phyloP scores from a whole-genome alignment of 1,140 invertebrate genomes.

The Apis dorsata region DNA sequence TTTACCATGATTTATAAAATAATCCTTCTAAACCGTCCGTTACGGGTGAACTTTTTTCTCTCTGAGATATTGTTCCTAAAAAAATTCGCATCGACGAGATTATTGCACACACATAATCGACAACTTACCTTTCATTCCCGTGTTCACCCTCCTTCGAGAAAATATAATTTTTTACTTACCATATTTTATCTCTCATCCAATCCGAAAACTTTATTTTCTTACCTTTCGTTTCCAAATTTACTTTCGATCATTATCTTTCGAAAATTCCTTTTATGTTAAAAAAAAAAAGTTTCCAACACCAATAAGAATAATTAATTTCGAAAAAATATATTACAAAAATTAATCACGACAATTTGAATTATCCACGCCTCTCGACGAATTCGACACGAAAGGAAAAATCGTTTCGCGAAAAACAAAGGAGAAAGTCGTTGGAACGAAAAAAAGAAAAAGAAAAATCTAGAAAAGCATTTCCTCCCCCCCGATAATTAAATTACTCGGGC shows the following conservation, averaged over 20 bases:
- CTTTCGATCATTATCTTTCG: too few relatives aligned
- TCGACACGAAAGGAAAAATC: neutral
- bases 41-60: neutral
- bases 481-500: neutral
- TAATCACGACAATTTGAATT: neutral
- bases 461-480: neutral
- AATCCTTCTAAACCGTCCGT: constrained; percentile 8
- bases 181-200: too few relatives aligned
- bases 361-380: neutral
- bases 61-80: neutral
- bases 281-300: too few relatives aligned
- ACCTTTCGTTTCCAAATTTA: too few relatives aligned
- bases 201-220: too few relatives aligned
- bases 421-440: neutral
- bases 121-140: neutral
- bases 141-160: too few relatives aligned
- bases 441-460: neutral
- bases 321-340: neutral
- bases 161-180: too few relatives aligned
- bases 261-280: too few relatives aligned
- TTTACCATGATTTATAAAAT: constrained; percentile 2
- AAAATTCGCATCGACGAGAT: constrained; percentile 32
- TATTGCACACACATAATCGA: neutral
- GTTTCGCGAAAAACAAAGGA: neutral
- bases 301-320: neutral